These are phyloP conservation scores for Silurus lanzhouensis DNA, from an alignment of 2,797 vertebrate species.

Conservation along the genomic window DNA sequence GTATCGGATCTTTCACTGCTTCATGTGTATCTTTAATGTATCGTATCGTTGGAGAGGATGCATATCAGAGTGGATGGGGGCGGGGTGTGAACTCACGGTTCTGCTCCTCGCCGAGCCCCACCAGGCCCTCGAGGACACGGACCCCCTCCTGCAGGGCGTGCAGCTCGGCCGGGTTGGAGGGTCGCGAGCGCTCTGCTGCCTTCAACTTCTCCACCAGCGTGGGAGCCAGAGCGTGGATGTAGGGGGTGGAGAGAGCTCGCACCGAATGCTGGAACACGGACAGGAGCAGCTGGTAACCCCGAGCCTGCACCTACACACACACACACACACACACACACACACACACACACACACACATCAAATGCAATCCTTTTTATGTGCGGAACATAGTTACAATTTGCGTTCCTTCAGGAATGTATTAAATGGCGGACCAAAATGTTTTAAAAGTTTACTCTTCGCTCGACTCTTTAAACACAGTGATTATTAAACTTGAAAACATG, in stretches of 20 bases:
- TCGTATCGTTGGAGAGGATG: no score
- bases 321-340: not conserved
- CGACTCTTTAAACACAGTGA: no score
- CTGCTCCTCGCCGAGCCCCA: constrained; percentile 92
- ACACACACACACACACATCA: no score
- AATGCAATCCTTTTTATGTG: no score
- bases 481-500: no score
- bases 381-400: no score
- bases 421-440: no score
- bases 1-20: no score
- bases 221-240: constrained; percentile 93
- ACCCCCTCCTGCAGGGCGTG: constrained; percentile 94
- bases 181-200: constrained; percentile 85
- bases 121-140: constrained; percentile 91
- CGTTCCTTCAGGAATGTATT: no score
- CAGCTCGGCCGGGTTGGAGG: constrained; percentile 81
- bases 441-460: no score
- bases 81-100: constrained; percentile 84
- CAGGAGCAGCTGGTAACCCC: constrained; percentile 93
- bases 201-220: constrained; percentile 94
- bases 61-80: not conserved
- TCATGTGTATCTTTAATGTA: no score
- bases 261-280: constrained; percentile 95
- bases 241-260: constrained; percentile 90
- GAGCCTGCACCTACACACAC: constrained; percentile 85